Base-by-base conservation (phyloP, 2,888 invertebrate genomes). In the Drosophila cognata region DNA sequence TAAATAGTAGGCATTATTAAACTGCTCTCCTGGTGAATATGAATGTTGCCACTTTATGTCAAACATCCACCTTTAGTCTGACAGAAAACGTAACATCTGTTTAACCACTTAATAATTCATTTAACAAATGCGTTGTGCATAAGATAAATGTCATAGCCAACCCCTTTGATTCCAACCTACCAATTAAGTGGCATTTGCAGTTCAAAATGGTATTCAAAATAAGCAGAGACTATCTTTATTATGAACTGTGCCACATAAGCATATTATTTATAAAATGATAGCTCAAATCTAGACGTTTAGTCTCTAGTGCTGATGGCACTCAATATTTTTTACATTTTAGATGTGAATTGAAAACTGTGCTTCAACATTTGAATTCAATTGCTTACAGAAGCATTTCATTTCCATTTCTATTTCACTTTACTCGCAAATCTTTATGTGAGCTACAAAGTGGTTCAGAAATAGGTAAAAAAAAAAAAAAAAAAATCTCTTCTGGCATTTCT, bases 391-490 rank as follows among this genome's bases (percentile, higher is more conserved):
- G 21, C 53, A 66, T 64, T 64, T 21, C 36, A 25, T 53, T 46
- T 48, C 25, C 46, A 31, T 66, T 63, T 43, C 41, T 31, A 35
- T 57, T 57, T 57, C 38, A 56, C 41, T 31, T 21, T 5, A 21
- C 57, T n/a, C 31, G 13, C 31, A 31, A 31, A 43, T 57, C 35
- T 66, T 36, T 25, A 52, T 53, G 35, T 66, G 55, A 56, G 67
- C 48, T 33, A 18, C 67, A 67, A 35, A 43, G 35, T 13, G 29
- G 25, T 25, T 46, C 25, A 46, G 18, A 41, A 60, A 55, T 25
- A 65, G 21, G 41, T 33, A 48, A 50, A 43, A 28, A 11, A 46
- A 16, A 21, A 43, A 43, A n/a, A 13, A 21, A 56, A 36, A 38
- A 51, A 33, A 33, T 33, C 33, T 51, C 11, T 46, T 58, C 16